Conservation (phyloP, 2,113 vertebrate genomes). For the Nyctereutes procyonoides region DNA sequence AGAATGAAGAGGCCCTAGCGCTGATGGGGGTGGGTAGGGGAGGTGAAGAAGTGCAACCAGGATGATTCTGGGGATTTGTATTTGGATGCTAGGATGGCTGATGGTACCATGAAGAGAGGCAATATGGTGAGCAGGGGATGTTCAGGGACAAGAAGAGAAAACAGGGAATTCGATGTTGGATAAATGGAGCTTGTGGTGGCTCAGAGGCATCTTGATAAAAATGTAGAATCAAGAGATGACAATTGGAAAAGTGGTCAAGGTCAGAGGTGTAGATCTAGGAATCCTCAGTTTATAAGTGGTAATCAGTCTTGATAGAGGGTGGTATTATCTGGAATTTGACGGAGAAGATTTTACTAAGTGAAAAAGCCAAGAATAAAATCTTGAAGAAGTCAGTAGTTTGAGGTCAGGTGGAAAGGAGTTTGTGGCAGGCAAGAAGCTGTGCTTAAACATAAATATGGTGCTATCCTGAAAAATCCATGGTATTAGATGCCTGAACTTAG, state of each 20-base stretch:
- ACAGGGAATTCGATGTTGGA: background rate
- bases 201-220: background rate
- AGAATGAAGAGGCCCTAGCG: background rate
- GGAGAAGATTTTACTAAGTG: background rate
- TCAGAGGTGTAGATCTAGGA: background rate
- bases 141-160: background rate
- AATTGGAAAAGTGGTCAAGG: background rate
- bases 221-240: background rate
- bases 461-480: background rate
- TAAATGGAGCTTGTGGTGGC: background rate
- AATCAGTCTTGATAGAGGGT: background rate
- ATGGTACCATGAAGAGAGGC: background rate
- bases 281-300: background rate
- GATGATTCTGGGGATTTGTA: background rate
- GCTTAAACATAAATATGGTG: background rate
- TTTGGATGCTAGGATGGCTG: background rate
- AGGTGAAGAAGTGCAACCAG: background rate
- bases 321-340: background rate
- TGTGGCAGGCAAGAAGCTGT: background rate
- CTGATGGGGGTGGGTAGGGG: background rate
- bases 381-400: background rate
- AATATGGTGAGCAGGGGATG: background rate
- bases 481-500: background rate
- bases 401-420: background rate
- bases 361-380: background rate